Percentiles rank a stretch among this genome's conserved stretches.
Conservation (phyloP, 2,888 invertebrate species). For the Hermaeophaga mercurialis region DNA sequence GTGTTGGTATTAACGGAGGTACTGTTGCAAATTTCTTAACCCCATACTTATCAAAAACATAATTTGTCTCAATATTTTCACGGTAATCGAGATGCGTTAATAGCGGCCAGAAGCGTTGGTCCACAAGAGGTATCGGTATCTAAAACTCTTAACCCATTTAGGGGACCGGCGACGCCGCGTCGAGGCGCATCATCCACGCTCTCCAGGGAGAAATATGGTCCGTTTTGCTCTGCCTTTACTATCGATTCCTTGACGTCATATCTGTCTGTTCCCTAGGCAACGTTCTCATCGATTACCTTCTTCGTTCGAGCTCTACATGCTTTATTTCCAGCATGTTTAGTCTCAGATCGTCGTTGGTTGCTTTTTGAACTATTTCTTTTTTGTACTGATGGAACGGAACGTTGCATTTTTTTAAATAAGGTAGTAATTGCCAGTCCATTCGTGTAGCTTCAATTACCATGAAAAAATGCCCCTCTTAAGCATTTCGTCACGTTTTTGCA, state of each 20-base stretch:
- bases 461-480: too few relatives aligned
- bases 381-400: too few relatives aligned
- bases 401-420: too few relatives aligned
- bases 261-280: slow-evolving; percentile 46
- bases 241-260: slow-evolving; percentile 48
- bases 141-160: slow-evolving; percentile 11
- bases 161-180: not conserved
- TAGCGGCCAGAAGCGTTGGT: too few relatives aligned
- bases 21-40: too few relatives aligned
- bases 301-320: not conserved
- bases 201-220: slow-evolving; percentile 28
- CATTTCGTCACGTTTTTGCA: slow-evolving; percentile 3
- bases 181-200: slow-evolving; percentile 19
- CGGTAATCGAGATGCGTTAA: too few relatives aligned
- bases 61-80: too few relatives aligned
- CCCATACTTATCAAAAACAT: too few relatives aligned
- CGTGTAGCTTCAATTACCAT: not conserved
- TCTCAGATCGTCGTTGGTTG: too few relatives aligned
- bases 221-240: slow-evolving; percentile 13
- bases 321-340: not conserved
- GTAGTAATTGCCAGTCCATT: too few relatives aligned
- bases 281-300: slow-evolving; percentile 38
- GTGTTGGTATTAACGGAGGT: too few relatives aligned
- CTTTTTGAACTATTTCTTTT: too few relatives aligned
- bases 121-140: slow-evolving; percentile 2